Conservation (phyloP, 2,797 vertebrate species). For the Channa striata region DNA sequence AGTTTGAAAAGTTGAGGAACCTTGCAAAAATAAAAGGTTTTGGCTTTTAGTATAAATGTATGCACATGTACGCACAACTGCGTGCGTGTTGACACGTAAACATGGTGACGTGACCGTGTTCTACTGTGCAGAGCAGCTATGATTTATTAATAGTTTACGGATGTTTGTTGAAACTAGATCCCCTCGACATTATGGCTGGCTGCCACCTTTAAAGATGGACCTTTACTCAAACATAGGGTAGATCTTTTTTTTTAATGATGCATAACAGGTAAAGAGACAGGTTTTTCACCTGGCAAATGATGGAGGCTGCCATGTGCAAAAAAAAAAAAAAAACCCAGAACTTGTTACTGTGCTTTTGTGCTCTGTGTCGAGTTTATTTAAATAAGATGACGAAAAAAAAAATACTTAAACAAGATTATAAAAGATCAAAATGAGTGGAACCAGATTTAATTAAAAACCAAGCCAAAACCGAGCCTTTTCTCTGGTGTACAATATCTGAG, state of each 20-base stretch:
- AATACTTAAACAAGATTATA: not conserved
- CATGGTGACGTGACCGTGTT: conserved; percentile 42
- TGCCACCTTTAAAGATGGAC: conserved; percentile 62
- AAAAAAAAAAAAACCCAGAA: no score
- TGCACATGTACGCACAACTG: not conserved
- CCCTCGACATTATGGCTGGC: conserved; percentile 41
- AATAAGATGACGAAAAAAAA: no score
- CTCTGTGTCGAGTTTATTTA: no score
- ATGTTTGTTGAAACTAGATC: conserved; percentile 70
- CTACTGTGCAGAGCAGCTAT: conserved; percentile 32
- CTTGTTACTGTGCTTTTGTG: no score
- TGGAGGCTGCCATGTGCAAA: not conserved
- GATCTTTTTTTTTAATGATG: not conserved
- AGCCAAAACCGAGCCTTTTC: not conserved
- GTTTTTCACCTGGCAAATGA: conserved; percentile 1
- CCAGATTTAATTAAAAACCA: not conserved
- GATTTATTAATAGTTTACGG: conserved; percentile 72
- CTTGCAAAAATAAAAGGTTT: conserved; percentile 45
- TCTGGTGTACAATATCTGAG: conserved; percentile 6
- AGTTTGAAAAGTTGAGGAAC: conserved; percentile 16
- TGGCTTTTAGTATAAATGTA: conserved; percentile 30
- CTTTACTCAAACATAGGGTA: conserved; percentile 33
- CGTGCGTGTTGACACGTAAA: conserved; percentile 29
- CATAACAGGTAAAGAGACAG: not conserved
- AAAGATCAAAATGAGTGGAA: not conserved